Percentiles rank a stretch among this genome's conserved stretches.
Evolutionary conservation across 2,888 invertebrate species (phyloP).

Genomic region (Diploptera punctata): DNA sequence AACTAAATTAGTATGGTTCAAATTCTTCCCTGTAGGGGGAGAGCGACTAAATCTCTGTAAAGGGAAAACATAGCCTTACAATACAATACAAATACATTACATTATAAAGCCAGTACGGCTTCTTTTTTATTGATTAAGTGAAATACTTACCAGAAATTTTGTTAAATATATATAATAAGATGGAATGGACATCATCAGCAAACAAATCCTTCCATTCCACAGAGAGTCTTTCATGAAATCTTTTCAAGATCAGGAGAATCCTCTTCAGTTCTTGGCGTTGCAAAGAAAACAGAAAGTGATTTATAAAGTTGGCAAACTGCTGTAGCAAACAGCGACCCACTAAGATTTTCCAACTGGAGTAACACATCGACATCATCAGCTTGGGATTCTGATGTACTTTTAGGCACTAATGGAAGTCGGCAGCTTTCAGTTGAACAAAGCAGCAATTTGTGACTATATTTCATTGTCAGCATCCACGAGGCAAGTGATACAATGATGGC

Average conservation of each 20-base stretch:
- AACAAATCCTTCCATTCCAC: slow-evolving; percentile 82
- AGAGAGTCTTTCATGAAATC: not conserved
- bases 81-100: too few species aligned
- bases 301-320: not conserved
- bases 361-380: not conserved
- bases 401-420: not conserved
- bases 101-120: too few species aligned
- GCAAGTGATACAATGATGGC: slow-evolving; percentile 1
- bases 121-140: not conserved
- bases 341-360: not conserved
- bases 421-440: not conserved
- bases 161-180: slow-evolving; percentile 62
- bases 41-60: too few species aligned
- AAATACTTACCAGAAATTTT: slow-evolving; percentile 54
- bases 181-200: slow-evolving; percentile 65
- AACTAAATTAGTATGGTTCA: too few species aligned
- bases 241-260: not conserved
- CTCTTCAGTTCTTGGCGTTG: not conserved
- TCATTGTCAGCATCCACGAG: slow-evolving; percentile 12
- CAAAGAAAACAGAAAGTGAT: not conserved
- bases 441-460: not conserved
- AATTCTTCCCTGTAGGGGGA: too few species aligned
- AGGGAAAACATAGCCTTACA: too few species aligned
- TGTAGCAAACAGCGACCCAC: slow-evolving; percentile 1
- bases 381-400: not conserved